Evolutionary conservation across 2,888 invertebrate species (phyloP).

Genomic region (Drosophila nigritarsus): DNA sequence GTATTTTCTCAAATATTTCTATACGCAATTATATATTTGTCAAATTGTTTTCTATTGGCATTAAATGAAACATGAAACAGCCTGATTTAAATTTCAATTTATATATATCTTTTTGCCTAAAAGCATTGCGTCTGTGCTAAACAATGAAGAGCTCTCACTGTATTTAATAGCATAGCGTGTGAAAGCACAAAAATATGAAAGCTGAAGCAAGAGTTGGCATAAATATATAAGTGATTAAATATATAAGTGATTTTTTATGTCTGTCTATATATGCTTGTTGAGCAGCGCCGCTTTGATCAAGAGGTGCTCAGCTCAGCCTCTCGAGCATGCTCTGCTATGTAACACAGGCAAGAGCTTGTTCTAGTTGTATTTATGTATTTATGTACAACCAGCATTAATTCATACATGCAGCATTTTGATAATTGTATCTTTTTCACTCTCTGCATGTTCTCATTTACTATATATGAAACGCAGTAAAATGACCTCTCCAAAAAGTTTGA

Average conservation of each 20-base stretch:
- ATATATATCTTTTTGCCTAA: background rate
- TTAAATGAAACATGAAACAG: background rate
- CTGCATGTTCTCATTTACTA: too few relatives aligned
- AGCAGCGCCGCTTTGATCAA: background rate
- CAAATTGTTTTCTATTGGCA: background rate
- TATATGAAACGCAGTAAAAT: background rate
- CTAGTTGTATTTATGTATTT: background rate
- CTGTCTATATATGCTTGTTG: background rate
- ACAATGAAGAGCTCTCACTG: background rate
- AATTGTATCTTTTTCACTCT: too few relatives aligned
- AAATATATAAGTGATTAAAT: background rate
- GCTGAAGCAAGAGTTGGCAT: background rate
- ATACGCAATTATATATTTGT: background rate
- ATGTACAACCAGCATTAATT: background rate
- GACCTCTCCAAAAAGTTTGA: fast-evolving
- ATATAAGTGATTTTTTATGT: background rate
- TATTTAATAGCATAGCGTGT: background rate
- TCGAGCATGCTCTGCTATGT: background rate
- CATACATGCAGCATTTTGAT: too few relatives aligned
- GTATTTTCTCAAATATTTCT: background rate
- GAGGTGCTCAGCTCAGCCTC: background rate
- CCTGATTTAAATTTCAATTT: background rate
- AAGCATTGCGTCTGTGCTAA: background rate
- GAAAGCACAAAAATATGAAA: background rate
- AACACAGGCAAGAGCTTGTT: background rate